Evolutionary conservation across 2,113 vertebrate species (phyloP).

Genomic region (Cephalopholis sonnerati): DNA sequence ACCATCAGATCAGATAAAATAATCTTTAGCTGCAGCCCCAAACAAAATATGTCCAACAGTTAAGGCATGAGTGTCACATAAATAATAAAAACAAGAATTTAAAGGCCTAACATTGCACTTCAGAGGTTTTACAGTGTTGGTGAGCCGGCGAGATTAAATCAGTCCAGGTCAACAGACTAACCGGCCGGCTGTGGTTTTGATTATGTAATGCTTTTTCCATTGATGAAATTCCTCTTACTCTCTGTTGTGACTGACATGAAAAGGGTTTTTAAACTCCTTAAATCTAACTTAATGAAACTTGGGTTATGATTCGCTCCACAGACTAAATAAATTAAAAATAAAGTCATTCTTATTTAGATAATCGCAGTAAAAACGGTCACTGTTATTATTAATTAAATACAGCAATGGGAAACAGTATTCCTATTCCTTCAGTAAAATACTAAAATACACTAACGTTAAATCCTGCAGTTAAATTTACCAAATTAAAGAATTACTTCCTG

Average conservation of each 20-base stretch:
- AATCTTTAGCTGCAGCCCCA: not conserved
- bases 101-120: not conserved
- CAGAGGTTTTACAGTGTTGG: not conserved
- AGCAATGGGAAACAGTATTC: no score
- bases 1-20: not conserved
- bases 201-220: conserved; percentile 18
- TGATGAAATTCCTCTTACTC: conserved; percentile 16
- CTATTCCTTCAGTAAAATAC: not conserved
- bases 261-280: not conserved
- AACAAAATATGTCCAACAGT: not conserved
- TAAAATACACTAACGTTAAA: not conserved
- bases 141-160: conserved; percentile 9
- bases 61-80: not conserved
- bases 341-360: not conserved
- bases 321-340: no score
- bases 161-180: conserved; percentile 12
- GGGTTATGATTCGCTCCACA: not conserved
- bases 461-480: not conserved
- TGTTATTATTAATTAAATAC: no score
- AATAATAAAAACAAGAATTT: not conserved
- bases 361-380: no score
- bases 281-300: not conserved
- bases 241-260: no score
- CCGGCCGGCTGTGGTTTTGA: not conserved
- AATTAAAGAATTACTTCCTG: no score